These are phyloP conservation scores for Thomomys bottae DNA, from an alignment of 2,113 vertebrate species.

Conservation along the genomic window DNA sequence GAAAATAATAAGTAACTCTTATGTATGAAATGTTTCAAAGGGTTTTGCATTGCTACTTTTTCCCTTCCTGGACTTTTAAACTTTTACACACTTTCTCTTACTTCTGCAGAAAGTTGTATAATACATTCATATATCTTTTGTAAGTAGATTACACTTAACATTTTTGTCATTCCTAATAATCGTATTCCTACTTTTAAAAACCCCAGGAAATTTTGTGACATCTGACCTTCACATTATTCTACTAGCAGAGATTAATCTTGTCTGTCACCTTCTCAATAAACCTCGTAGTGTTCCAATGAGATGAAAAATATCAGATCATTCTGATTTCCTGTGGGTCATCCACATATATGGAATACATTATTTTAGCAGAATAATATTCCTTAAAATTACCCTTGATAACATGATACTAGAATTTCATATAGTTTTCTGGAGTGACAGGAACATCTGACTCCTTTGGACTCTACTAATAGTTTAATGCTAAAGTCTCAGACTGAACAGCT, in stretches of 20 bases:
- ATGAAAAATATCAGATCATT: not conserved
- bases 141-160: slow-evolving; percentile 14
- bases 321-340: not conserved
- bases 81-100: not conserved
- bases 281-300: not conserved
- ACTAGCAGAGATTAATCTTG: not conserved
- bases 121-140: not conserved
- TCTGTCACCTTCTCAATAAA: not conserved
- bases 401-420: not conserved
- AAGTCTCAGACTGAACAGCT: not conserved
- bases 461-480: not conserved
- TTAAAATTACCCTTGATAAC: not conserved
- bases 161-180: not conserved
- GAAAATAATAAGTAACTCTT: not conserved
- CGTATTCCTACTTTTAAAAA: slow-evolving; percentile 4
- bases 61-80: not conserved
- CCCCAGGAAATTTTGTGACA: not conserved
- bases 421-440: not conserved
- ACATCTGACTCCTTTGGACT: not conserved
- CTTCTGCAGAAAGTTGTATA: not conserved
- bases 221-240: not conserved
- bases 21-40: not conserved
- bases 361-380: slow-evolving; percentile 22
- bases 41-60: not conserved
- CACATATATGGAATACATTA: not conserved